Evolutionary conservation across 1,140 invertebrate species (phyloP), one percentile per base, ranked within the genome.

Genomic region (Nixonia krombeini): DNA sequence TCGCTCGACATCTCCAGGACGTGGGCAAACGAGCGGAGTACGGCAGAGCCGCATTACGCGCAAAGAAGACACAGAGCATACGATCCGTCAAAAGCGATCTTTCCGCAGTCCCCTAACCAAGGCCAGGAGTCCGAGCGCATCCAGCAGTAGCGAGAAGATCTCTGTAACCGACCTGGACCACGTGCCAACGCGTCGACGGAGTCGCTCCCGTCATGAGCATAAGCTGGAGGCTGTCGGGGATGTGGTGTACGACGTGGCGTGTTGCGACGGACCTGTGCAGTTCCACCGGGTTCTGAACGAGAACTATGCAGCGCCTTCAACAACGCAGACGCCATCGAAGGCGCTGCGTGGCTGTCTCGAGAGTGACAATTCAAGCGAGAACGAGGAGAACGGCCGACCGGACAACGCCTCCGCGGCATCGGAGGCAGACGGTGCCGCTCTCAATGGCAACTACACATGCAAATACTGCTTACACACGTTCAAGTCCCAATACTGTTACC

Each of bases 231-330:
- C 47, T 38, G 25, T 45, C 35, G 8, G 42, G 15, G 83, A 61
- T 57, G 88, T 91, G 8, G 89, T 94, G 0, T 86, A 93, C 44
- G 94, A 95, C 79, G 86, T 96, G 1, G 94, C 94, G 4, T 94
- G 92, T 37, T 95, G 94, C 80, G 94, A 96, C 80, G 94, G 94
- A 0, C 94, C 94, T 0, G 93, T 96, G 0, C 86, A 90, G 23
- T 95, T 96, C 78, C 92, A 92, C 55, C 84, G 92, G 1, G 91
- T 93, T 2, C 78, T 93, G 4, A 94, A 94, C 70, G 89, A 90
- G 33, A 92, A 92, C 62, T 94, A 92, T 68, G 51, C 81, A 58
- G 73, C 82, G 65, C 74, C 49, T 71, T 37, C 46, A 12, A 7
- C n/a, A 2, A 21, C 21, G 29, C 2, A 4, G 8, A 9, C 59